A percentile compares a stretch with the other conserved stretches of the same genome.
Conservation (phyloP, 2,113 vertebrate genomes). For the Elephas maximus region DNA sequence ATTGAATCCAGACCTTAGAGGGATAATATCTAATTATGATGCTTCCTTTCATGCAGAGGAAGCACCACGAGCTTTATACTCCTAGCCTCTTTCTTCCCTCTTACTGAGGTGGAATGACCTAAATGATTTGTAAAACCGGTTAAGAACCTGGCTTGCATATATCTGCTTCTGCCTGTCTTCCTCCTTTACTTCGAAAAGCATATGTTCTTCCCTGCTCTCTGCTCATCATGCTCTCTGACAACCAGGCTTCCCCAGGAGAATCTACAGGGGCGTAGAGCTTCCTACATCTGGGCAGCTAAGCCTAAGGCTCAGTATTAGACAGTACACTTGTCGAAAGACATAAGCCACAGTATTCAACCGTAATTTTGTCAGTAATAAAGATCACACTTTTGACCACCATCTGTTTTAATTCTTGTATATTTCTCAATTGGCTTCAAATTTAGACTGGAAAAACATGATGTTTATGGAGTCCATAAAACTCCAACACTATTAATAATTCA, state of each 20-base stretch:
- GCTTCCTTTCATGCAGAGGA: not conserved
- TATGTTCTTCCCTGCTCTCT: not conserved
- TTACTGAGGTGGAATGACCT: not conserved
- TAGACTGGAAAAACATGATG: not conserved
- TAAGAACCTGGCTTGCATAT: not conserved
- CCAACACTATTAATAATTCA: not conserved
- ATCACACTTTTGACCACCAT: not conserved
- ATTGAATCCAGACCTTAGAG: not conserved
- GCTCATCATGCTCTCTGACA: not conserved
- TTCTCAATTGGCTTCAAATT: constrained; percentile 54
- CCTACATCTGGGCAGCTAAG: not conserved
- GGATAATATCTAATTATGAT: not conserved
- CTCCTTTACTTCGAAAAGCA: not conserved
- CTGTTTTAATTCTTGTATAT: constrained; percentile 47
- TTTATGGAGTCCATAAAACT: not conserved
- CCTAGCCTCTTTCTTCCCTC: not conserved
- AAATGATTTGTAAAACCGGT: not conserved
- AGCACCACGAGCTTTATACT: not conserved
- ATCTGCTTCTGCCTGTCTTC: not conserved
- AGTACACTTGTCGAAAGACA: not conserved
- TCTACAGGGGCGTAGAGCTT: not conserved
- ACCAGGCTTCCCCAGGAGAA: not conserved
- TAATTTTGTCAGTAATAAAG: constrained; percentile 52
- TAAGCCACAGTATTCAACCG: not conserved
- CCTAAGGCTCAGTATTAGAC: not conserved